These are phyloP conservation scores for Ypsolopha scabrella DNA, from an alignment of 2,888 invertebrate genomes.

Conservation along the genomic window DNA sequence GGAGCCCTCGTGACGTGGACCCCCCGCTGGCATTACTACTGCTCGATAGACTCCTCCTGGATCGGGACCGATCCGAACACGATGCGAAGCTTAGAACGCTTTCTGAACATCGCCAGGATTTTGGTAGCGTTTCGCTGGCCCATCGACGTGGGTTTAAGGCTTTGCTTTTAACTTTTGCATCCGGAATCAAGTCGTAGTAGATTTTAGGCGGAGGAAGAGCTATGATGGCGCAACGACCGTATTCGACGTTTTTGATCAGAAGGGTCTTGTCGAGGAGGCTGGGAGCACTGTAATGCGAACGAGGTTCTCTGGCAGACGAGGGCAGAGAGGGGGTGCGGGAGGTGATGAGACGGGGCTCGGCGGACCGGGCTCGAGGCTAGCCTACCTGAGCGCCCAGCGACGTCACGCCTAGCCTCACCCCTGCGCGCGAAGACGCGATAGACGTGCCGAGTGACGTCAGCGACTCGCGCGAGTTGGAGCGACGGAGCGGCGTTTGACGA, in stretches of 20 bases:
- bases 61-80: conserved; percentile 22
- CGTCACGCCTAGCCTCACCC: conserved; percentile 82
- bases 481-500: conserved; percentile 70
- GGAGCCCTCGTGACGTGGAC: conserved; percentile 10
- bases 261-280: conserved; percentile 55
- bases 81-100: conserved; percentile 42
- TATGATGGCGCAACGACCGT: conserved; percentile 58
- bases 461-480: conserved; percentile 89
- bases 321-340: neutral
- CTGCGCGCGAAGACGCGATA: conserved; percentile 71
- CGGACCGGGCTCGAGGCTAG: conserved; percentile 68
- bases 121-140: conserved; percentile 52
- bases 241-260: conserved; percentile 51
- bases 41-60: conserved; percentile 33
- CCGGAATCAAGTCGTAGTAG: conserved; percentile 49
- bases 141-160: conserved; percentile 45
- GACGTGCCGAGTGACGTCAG: conserved; percentile 76
- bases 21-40: conserved; percentile 15
- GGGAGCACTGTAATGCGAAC: conserved; percentile 16
- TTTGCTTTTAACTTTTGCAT: conserved; percentile 24
- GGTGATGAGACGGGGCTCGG: conserved; percentile 15
- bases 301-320: neutral
- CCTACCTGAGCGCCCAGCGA: conserved; percentile 76
- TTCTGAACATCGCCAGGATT: conserved; percentile 61
- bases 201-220: conserved; percentile 54